Base-by-base conservation (phyloP, 2,888 invertebrate genomes). In the Cyrtodaria siliqua region DNA sequence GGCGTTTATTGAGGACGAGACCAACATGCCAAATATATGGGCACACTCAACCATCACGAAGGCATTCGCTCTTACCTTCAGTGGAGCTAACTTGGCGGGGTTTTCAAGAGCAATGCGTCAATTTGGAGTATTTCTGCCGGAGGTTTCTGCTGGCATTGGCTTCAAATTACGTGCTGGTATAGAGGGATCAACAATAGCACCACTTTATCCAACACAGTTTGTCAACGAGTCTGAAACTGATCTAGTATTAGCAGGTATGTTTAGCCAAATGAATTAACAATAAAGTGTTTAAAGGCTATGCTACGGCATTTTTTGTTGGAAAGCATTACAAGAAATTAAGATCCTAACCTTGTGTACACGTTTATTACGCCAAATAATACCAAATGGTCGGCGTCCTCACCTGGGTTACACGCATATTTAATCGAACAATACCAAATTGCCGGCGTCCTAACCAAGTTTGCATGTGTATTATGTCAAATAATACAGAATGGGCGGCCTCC, bases 61-160 rank as follows among this genome's bases (percentile, higher is more conserved):
- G 16, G 82, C 84, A 27, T 60, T 88, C 1, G 60, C 77, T 27
- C 40, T 69, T 12, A 62, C 53, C 8, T 69, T 83, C 20, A 44
- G 55, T 18, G 79, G 82, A 8, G 60, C 74, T 4, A 78, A 61
- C 33, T 47, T 53, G 0, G 85, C 83, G 8, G 61, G 64, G 4
- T 79, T 72, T 52, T 64, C 61, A 14, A 69, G 90, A 18, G 79
- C 87, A 9, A 85, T 86, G 81, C 69, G 90, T 16, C 90, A 90
- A 75, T 90, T 91, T 71, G 91, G 91, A 1, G 77, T 82, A 1
- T 80, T 83, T 38, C 71, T 89, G 3, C 85, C 84, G 6, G 66
- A 79, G 16, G 53, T 84, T 8, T 84, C 87, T 47, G 63, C 82
- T 49, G 89, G 89, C 0, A 85, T 89, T 4, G 88, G 89, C 2